Percentiles rank a stretch among this genome's conserved stretches.
Conservation (phyloP, 2,797 vertebrate species). For the Petrocephalus sullivani region DNA sequence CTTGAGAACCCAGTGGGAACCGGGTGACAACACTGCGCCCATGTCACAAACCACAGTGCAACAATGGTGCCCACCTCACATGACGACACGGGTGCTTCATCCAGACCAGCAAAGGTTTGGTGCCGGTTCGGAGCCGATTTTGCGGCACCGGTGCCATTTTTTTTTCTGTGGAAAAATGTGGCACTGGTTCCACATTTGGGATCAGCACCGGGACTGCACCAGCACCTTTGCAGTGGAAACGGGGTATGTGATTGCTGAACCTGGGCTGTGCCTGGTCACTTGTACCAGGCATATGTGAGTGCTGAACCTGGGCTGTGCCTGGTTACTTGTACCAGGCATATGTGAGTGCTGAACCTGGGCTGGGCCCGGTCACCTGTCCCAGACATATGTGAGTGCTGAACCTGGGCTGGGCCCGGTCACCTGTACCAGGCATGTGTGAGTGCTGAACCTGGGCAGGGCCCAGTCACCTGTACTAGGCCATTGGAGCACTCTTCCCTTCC, state of each 20-base stretch:
- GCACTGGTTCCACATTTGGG: too few species aligned
- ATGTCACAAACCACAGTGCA: too few species aligned
- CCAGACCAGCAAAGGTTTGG: too few species aligned
- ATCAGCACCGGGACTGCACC: too few species aligned
- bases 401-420: conserved; percentile 58
- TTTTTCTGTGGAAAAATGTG: too few species aligned
- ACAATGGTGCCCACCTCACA: too few species aligned
- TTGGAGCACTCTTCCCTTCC: background rate
- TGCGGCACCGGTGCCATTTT: too few species aligned
- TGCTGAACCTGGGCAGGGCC: background rate
- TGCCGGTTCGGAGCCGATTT: too few species aligned
- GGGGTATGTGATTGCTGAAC: background rate
- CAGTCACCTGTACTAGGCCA: background rate
- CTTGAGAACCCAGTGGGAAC: too few species aligned
- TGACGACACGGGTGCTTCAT: too few species aligned
- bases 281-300: conserved; percentile 54
- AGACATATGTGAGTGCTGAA: background rate
- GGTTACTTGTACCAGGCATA: conserved; percentile 77
- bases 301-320: conserved; percentile 57
- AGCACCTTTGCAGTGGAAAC: too few species aligned
- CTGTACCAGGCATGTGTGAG: conserved; percentile 90
- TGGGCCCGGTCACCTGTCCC: conserved; percentile 90
- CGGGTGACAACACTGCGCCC: too few species aligned
- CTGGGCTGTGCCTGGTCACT: conserved; percentile 79
- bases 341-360: background rate